Evolutionary conservation across 2,113 vertebrate genomes (phyloP), one percentile per base, ranked within the genome.

Genomic region (Falco punctatus): DNA sequence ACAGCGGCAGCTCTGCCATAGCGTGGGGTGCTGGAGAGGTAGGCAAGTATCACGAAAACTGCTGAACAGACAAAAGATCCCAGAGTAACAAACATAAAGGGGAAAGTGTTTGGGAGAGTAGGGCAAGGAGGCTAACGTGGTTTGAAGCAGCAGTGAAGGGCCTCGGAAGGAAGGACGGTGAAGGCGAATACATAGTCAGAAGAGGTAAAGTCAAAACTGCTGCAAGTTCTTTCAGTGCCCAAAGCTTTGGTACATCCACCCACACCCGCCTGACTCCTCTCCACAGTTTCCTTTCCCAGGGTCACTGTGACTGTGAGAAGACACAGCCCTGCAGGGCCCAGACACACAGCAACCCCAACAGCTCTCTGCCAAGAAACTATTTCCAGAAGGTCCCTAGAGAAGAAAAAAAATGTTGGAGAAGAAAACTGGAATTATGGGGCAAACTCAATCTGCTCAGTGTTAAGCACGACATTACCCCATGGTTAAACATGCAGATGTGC

Each of bases 181-280:
- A 78, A 82, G 55, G 48, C 66, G 92, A 79, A 86, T 6, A 61
- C 0, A 40, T 2, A 71, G 51, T 15, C 20, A 40, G 51, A 90
- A 67, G 24, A n/a, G 5, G 1, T 10, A 69, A 69, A 82, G 38
- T 58, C 62, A 79, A 73, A 62, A 64, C 42, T 9, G 23, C 33
- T 44, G 12, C 6, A 66, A 61, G 30, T 28, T 55, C 51, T 33
- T 24, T 32, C 75, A 28, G 65, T 18, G 35, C n/a, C 58, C 54
- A 77, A 64, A 77, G n/a, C 22, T 84, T 59, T 69, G 69, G 30
- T 35, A 40, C 77, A 87, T 72, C 42, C 32, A 64, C 28, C 14
- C 4, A 0, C 7, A 35, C 23, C 3, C 0, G 0, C 8, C 80
- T 52, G 46, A 75, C 52, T 72, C 80, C 74, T 44, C 20, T 30